phyloP scores from a whole-genome alignment of 1,140 invertebrate genomes.

The Maconellicoccus hirsutus region DNA sequence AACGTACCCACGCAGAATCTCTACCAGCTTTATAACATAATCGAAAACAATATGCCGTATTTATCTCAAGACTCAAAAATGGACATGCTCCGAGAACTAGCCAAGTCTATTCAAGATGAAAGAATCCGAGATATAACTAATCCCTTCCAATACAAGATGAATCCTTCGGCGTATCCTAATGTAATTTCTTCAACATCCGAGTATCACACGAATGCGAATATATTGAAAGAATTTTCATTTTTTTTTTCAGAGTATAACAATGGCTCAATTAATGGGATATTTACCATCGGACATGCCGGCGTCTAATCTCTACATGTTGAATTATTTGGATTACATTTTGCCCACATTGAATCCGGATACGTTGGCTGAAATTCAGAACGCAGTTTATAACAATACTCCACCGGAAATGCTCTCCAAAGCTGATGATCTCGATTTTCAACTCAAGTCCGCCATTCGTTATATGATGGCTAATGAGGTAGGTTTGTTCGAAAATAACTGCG shows the following conservation, averaged over 20 bases:
- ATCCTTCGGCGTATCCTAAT: background rate
- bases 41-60: background rate
- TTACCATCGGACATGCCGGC: background rate
- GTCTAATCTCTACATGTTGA: background rate
- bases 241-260: background rate
- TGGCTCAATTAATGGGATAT: background rate
- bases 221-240: too few relatives aligned
- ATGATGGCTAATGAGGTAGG: background rate
- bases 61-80: background rate
- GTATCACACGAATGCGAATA: too few relatives aligned
- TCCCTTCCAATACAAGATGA: background rate
- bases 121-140: background rate
- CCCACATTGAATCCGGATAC: background rate
- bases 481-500: too few relatives aligned
- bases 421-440: background rate
- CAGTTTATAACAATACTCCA: background rate
- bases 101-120: background rate
- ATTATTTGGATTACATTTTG: background rate
- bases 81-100: background rate
- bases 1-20: background rate
- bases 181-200: background rate
- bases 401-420: background rate
- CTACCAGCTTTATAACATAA: background rate
- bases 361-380: background rate
- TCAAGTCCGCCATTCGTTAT: background rate